These are phyloP conservation scores for Anarhynchus alexandrinus DNA, from an alignment of 2,113 vertebrate species.

Conservation along the genomic window DNA sequence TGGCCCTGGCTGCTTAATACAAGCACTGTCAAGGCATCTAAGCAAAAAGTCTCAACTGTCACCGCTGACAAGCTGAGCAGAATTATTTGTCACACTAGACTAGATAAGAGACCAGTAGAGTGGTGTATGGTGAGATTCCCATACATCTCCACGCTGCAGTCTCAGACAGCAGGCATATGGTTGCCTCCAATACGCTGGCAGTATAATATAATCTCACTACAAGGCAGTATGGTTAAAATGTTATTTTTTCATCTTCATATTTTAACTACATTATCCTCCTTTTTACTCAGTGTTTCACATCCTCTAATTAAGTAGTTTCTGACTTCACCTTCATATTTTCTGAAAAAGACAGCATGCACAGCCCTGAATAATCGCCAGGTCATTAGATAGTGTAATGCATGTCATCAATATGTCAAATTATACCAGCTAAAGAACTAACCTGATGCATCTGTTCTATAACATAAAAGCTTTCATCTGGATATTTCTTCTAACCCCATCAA, in stretches of 20 bases:
- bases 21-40: slow-evolving; percentile 77
- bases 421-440: neutral
- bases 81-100: slow-evolving; percentile 80
- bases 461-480: neutral
- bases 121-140: slow-evolving; percentile 28
- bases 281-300: neutral
- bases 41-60: slow-evolving; percentile 78
- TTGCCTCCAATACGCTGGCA: neutral
- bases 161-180: neutral
- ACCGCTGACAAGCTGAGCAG: slow-evolving; percentile 70
- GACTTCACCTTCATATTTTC: neutral
- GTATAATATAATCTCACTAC: neutral
- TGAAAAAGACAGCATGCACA: neutral
- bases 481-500: neutral
- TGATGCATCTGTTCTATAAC: neutral
- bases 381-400: neutral
- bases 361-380: neutral
- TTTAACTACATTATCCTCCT: neutral
- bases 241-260: neutral
- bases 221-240: neutral
- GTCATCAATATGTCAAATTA: neutral
- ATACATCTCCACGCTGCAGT: neutral
- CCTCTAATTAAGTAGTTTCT: neutral
- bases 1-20: slow-evolving; percentile 77
- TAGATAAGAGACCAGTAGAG: slow-evolving; percentile 67